A percentile compares a stretch with the other conserved stretches of the same genome.
Conservation (phyloP, 2,113 vertebrate species). For the Nicator chloris region DNA sequence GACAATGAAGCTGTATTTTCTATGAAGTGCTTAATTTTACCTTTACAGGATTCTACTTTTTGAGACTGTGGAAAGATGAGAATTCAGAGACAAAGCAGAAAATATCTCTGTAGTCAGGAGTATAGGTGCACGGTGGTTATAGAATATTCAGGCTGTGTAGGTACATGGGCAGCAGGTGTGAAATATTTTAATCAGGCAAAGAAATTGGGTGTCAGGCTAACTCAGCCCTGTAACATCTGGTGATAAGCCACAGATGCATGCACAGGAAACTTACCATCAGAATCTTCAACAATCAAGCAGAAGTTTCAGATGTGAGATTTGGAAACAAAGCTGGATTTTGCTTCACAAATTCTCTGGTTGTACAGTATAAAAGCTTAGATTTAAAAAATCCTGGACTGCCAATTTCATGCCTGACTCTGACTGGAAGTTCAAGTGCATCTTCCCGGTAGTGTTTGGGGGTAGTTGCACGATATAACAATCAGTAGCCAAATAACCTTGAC, state of each 20-base stretch:
- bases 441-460: neutral
- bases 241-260: neutral
- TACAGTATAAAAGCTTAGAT: neutral
- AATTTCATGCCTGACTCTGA: neutral
- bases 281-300: neutral
- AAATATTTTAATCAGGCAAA: neutral
- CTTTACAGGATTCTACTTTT: neutral
- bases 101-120: neutral
- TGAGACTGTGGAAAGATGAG: neutral
- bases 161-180: neutral
- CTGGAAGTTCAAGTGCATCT: neutral
- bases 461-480: neutral
- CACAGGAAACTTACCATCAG: neutral
- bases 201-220: neutral
- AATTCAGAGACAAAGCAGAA: neutral
- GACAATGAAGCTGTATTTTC: neutral
- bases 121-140: neutral
- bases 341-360: neutral
- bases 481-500: neutral
- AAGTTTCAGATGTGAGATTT: neutral
- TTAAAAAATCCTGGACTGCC: neutral
- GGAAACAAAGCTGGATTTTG: neutral
- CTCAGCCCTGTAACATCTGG: neutral
- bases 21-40: neutral
- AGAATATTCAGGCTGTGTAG: neutral